A percentile compares a stretch with the other conserved stretches of the same genome.
phyloP scores from a whole-genome alignment of 1,140 invertebrate species.

The Alviniconcha marisindica region DNA sequence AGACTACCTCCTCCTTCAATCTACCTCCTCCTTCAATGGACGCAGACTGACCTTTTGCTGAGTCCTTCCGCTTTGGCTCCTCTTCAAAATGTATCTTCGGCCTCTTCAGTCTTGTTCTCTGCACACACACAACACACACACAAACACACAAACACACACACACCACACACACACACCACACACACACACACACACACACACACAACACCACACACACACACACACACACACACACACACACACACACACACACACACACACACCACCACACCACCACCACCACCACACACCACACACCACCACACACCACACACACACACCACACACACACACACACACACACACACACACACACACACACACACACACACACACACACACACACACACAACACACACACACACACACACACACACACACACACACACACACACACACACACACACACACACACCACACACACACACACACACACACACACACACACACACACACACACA shows the following conservation, averaged over 20 bases:
- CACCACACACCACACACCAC: not conserved
- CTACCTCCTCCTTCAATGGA: no score
- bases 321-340: no score
- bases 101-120: not conserved
- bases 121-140: not conserved
- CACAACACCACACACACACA: not conserved
- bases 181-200: conserved; percentile 24
- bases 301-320: not conserved
- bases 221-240: not conserved
- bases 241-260: not conserved
- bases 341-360: no score
- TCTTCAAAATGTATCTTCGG: not conserved
- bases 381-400: no score
- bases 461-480: not conserved
- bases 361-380: no score
- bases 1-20: no score
- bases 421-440: not conserved
- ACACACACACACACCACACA: not conserved
- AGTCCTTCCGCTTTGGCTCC: not conserved
- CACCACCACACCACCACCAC: not conserved
- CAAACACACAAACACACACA: not conserved
- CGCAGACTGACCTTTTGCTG: no score
- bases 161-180: not conserved
- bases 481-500: not conserved
- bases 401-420: not conserved